Evolutionary conservation across 2,888 invertebrate genomes (phyloP), one percentile per base, ranked within the genome.

Genomic region (Cheilosia pagana): DNA sequence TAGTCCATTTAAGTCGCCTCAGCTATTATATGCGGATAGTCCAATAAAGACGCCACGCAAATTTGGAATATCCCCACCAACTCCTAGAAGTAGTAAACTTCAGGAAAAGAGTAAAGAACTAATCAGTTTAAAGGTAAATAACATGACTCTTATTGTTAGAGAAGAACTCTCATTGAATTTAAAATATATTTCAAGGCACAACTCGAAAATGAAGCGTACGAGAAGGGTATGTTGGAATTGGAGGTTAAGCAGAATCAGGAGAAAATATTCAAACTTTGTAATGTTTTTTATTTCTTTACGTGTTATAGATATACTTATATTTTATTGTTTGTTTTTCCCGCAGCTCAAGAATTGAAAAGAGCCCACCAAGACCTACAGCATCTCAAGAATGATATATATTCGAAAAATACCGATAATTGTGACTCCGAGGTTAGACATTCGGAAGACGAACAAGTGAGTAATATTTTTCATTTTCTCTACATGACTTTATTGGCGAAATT

Each of bases 151-250:
- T 7, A 43, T 16, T 4, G 43, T 7, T 3, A 19, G 1, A 10
- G 0, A 6, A 1, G 7, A 2, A 45, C 16, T n/a, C 16, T 16
- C 7, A 45, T 14, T 23, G n/a, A 12, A 21, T 4, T 21, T 0
- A 48, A 19, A 16, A 50, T 50, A 10, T 45, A 10, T 12, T 14
- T 68, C 0, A 35, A 91, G 89, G 90, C 90, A 4, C 88, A 88
- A 87, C 82, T 92, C 21, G 91, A 91, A 52, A 90, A 90, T 1
- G 91, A 91, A 60, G 87, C 88, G 1, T 92, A 91, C 86, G 92
- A 92, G 23, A 91, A 89, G 39, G 88, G 87, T 6, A 75, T 89
- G 0, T 65, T 92, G 0, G 92, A 92, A 76, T 87, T 89, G 10
- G 89, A 91, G 86, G 86, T 91, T 0, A 87, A 88, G 52, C 89